These are phyloP conservation scores for Pseudoatta argentina DNA, from an alignment of 1,140 invertebrate species.

Conservation along the genomic window DNA sequence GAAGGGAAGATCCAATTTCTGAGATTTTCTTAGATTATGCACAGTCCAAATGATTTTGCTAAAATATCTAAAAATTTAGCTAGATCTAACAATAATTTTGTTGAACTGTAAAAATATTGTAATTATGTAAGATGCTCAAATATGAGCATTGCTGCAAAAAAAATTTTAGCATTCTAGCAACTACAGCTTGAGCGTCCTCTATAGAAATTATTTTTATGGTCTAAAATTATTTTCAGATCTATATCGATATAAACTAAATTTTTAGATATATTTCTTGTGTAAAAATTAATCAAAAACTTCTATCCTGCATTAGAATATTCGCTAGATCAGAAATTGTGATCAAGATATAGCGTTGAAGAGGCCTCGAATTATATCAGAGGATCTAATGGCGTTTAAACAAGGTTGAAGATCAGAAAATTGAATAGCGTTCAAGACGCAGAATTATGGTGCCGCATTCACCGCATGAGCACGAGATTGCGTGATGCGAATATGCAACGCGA, in stretches of 20 bases:
- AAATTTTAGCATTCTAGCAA: too few relatives aligned
- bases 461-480: constrained; percentile 41
- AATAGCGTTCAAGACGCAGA: constrained; percentile 49
- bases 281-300: neutral
- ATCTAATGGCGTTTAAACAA: constrained; percentile 26
- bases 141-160: too few relatives aligned
- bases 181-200: too few relatives aligned
- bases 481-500: constrained; percentile 54
- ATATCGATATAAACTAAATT: too few relatives aligned
- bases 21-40: neutral
- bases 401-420: constrained; percentile 40
- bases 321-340: neutral
- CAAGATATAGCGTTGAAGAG: neutral
- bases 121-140: too few relatives aligned
- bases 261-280: too few relatives aligned
- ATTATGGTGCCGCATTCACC: constrained; percentile 34
- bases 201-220: too few relatives aligned
- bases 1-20: neutral
- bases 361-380: neutral
- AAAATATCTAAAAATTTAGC: too few relatives aligned
- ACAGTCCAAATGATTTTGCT: too few relatives aligned
- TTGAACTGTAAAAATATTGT: too few relatives aligned
- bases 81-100: too few relatives aligned
- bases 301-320: neutral
- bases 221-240: too few relatives aligned